Conservation (phyloP, 2,888 invertebrate species). For the Hyles lineata region DNA sequence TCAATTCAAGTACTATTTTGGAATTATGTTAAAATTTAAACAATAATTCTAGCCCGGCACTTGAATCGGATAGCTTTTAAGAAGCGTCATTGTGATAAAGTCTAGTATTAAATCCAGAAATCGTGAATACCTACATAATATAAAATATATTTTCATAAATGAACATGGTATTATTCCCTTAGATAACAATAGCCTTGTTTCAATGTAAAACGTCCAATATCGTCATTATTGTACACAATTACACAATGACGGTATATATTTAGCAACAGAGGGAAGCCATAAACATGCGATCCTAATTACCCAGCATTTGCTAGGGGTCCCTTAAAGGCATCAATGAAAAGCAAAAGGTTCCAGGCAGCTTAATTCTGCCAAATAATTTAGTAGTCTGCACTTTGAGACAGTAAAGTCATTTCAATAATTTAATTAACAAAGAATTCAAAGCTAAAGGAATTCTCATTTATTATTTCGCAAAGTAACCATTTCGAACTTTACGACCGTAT, state of each 20-base stretch:
- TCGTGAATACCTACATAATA: not conserved
- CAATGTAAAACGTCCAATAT: not conserved
- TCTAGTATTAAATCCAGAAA: not conserved
- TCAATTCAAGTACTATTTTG: no score
- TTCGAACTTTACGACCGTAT: constrained; percentile 45
- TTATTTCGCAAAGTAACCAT: constrained; percentile 54
- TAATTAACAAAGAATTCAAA: constrained; percentile 67
- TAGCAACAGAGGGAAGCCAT: constrained; percentile 23
- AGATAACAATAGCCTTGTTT: not conserved
- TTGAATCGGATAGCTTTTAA: no score
- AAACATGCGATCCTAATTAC: constrained; percentile 42
- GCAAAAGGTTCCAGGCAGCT: constrained; percentile 59
- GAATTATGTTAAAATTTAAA: no score
- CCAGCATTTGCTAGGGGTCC: constrained; percentile 51
- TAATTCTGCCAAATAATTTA: constrained; percentile 69
- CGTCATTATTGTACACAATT: not conserved
- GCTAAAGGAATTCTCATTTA: constrained; percentile 56
- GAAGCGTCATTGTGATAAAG: no score
- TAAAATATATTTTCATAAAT: not conserved
- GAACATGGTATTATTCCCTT: not conserved
- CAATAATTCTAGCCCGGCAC: no score
- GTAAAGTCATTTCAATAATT: constrained; percentile 69
- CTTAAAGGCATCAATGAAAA: constrained; percentile 54
- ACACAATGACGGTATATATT: not conserved
- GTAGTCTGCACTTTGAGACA: constrained; percentile 64